phyloP scores from a whole-genome alignment of 1,140 invertebrate species.

The Zaprionus camerounensis region DNA sequence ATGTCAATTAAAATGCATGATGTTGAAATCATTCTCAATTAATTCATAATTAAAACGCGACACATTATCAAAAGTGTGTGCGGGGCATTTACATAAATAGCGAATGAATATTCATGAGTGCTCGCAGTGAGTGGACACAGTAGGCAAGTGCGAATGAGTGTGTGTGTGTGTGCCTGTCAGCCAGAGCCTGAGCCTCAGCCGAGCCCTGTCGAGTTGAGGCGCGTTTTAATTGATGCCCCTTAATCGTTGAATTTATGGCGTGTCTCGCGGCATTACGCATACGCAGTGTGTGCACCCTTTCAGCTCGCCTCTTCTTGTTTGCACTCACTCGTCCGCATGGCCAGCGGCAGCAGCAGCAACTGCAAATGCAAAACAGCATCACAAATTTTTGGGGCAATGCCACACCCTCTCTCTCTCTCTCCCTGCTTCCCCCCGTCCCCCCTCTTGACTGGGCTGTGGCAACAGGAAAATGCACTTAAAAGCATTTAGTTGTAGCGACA shows the following conservation, averaged over 20 bases:
- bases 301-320: constrained; percentile 33
- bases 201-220: neutral
- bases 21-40: constrained; percentile 82
- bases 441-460: neutral
- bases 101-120: constrained; percentile 75
- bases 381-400: constrained; percentile 29
- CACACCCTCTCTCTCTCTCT: neutral
- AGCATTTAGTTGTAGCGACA: constrained; percentile 79
- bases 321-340: constrained; percentile 4
- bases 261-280: constrained; percentile 24
- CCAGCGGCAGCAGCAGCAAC: constrained; percentile 22
- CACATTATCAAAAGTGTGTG: constrained; percentile 75
- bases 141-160: neutral
- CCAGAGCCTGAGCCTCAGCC: constrained; percentile 3
- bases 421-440: neutral
- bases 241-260: constrained; percentile 32
- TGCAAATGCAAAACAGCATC: neutral
- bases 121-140: constrained; percentile 3
- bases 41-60: constrained; percentile 81
- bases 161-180: neutral
- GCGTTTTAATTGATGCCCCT: constrained; percentile 40
- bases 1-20: constrained; percentile 81
- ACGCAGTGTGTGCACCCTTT: constrained; percentile 21
- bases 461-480: constrained; percentile 78
- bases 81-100: constrained; percentile 70